A percentile compares a stretch with the other conserved stretches of the same genome.
phyloP scores from a whole-genome alignment of 1,140 invertebrate genomes.

The Tetragnatha versicolor region DNA sequence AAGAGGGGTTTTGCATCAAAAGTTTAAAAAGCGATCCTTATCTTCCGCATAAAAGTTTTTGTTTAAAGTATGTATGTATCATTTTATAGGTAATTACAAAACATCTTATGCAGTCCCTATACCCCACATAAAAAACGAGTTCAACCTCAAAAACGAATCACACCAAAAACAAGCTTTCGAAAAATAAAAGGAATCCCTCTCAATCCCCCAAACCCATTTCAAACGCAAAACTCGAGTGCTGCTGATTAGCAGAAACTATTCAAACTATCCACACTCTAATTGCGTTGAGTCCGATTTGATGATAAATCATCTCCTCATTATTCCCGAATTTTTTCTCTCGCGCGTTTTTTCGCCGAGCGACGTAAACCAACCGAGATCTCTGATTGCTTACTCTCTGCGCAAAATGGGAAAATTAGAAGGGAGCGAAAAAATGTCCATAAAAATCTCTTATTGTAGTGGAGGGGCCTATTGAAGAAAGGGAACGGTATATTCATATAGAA shows the following conservation, averaged over 20 bases:
- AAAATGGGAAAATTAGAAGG: conserved; percentile 40
- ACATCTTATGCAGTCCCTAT: too few relatives aligned
- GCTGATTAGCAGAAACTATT: conserved; percentile 35
- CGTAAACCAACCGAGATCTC: too few relatives aligned
- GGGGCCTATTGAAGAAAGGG: conserved; percentile 35
- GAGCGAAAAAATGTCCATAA: conserved; percentile 35
- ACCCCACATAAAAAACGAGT: too few relatives aligned
- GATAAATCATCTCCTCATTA: conserved; percentile 38
- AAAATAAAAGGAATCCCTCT: too few relatives aligned
- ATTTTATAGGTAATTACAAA: too few relatives aligned
- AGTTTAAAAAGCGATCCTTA: too few relatives aligned
- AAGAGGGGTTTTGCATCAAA: too few relatives aligned
- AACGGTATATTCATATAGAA: conserved; percentile 31
- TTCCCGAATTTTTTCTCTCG: conserved; percentile 1
- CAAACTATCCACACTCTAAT: conserved; percentile 33
- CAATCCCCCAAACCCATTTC: too few relatives aligned
- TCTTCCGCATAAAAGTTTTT: too few relatives aligned
- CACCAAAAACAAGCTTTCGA: too few relatives aligned
- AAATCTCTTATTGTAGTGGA: conserved; percentile 50
- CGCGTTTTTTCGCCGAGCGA: not conserved
- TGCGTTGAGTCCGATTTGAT: conserved; percentile 9
- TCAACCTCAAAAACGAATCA: too few relatives aligned
- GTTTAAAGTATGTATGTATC: too few relatives aligned
- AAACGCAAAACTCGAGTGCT: not conserved
- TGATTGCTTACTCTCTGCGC: conserved; percentile 36